These are phyloP conservation scores for Psammodynastes pulverulentus DNA, from an alignment of 2,113 vertebrate genomes.

Conservation along the genomic window DNA sequence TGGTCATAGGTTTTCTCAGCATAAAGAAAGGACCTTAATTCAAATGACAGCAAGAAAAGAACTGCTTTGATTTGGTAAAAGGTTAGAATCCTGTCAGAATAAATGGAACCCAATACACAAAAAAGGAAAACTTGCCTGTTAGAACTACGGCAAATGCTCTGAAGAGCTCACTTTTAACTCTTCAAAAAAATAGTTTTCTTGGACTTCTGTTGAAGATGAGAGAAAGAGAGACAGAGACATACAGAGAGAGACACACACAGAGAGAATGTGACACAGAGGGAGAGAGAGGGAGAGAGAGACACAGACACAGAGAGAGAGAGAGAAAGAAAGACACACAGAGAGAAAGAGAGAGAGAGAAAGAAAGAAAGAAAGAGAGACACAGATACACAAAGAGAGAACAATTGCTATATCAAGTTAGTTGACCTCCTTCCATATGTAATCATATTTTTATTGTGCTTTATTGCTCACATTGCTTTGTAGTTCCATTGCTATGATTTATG, in stretches of 20 bases:
- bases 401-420: not conserved
- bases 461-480: not conserved
- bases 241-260: too few relatives aligned
- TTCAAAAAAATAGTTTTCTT: not conserved
- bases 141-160: not conserved
- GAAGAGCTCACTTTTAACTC: not conserved
- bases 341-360: too few relatives aligned
- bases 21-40: constrained; percentile 36
- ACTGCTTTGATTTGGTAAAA: constrained; percentile 21
- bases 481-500: not conserved
- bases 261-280: too few relatives aligned
- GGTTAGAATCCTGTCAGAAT: not conserved
- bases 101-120: not conserved
- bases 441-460: not conserved
- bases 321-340: too few relatives aligned
- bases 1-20: constrained; percentile 39
- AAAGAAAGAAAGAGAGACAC: too few relatives aligned
- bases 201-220: not conserved
- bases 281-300: too few relatives aligned
- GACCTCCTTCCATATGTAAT: not conserved
- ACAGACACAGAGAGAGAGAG: too few relatives aligned
- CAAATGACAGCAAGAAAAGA: constrained; percentile 35
- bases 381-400: not conserved
- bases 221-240: not conserved
- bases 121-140: not conserved